A percentile compares a stretch with the other conserved stretches of the same genome.
Conservation (phyloP, 2,797 vertebrate genomes). For the Macrochelys suwanniensis region DNA sequence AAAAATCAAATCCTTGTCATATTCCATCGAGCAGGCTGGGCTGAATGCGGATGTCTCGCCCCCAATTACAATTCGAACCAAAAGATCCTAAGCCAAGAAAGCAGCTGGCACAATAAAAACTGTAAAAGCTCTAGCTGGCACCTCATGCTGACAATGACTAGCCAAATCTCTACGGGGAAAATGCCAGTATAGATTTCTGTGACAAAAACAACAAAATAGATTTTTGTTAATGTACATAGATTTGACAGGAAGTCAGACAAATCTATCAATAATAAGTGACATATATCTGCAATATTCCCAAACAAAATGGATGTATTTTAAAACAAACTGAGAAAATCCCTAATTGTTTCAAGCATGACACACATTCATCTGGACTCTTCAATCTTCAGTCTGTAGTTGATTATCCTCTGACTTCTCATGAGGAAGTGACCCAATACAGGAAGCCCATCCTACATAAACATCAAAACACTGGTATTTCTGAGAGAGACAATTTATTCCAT, state of each 20-base stretch:
- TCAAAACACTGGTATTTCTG: background rate
- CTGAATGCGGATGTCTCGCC: slow-evolving; percentile 85
- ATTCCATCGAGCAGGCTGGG: slow-evolving; percentile 81
- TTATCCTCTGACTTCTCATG: slow-evolving; percentile 56
- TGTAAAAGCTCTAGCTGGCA: slow-evolving; percentile 86
- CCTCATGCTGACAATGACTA: slow-evolving; percentile 83
- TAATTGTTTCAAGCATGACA: slow-evolving; percentile 73
- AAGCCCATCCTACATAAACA: background rate
- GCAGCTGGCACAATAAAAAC: slow-evolving; percentile 87
- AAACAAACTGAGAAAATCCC: slow-evolving; percentile 81
- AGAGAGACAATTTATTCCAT: background rate
- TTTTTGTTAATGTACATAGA: slow-evolving; percentile 87
- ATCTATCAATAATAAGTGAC: slow-evolving; percentile 83
- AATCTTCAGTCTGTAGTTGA: slow-evolving; percentile 69
- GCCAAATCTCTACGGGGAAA: slow-evolving; percentile 85
- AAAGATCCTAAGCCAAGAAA: slow-evolving; percentile 85
- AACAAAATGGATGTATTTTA: slow-evolving; percentile 79
- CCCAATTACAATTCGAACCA: slow-evolving; percentile 87
- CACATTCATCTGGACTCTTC: slow-evolving; percentile 73
- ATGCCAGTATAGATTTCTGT: slow-evolving; percentile 85
- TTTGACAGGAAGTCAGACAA: slow-evolving; percentile 86
- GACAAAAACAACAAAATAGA: slow-evolving; percentile 87
- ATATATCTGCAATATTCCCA: slow-evolving; percentile 82
- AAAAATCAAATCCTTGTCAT: slow-evolving; percentile 81
- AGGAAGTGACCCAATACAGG: slow-evolving; percentile 20